A percentile compares a stretch with the other conserved stretches of the same genome.
Evolutionary conservation across 2,113 vertebrate genomes (phyloP).

Genomic region (Cottus gobio): DNA sequence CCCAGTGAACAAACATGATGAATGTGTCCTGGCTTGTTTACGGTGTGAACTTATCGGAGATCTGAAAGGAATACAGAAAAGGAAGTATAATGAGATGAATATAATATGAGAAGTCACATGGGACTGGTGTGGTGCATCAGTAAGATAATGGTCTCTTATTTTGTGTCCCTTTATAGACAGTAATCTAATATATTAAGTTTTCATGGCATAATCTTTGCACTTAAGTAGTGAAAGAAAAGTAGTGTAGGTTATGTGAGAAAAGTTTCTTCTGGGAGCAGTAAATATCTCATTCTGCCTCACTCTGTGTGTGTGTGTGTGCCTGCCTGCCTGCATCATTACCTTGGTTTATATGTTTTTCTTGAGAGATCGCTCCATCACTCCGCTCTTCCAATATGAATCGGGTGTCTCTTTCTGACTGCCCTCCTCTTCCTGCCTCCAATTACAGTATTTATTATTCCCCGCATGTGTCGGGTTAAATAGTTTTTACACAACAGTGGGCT

Average conservation of each 20-base stretch:
- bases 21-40: slow-evolving; percentile 46
- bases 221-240: not conserved
- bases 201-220: not conserved
- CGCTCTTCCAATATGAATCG: slow-evolving; percentile 17
- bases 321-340: not conserved
- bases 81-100: slow-evolving; percentile 6
- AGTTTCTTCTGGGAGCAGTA: not conserved
- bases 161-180: not conserved
- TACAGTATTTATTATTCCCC: slow-evolving; percentile 53
- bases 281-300: not conserved
- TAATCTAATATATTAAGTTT: not conserved
- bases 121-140: not conserved
- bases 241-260: not conserved
- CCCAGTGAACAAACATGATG: slow-evolving; percentile 52
- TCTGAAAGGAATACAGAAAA: slow-evolving; percentile 30
- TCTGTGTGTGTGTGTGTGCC: not conserved
- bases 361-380: slow-evolving; percentile 1
- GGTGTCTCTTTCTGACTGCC: slow-evolving; percentile 5
- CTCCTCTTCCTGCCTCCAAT: slow-evolving; percentile 26
- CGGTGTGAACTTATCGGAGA: slow-evolving; percentile 16
- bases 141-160: not conserved
- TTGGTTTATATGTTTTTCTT: slow-evolving; percentile 4
- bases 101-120: not conserved
- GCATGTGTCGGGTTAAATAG: slow-evolving; percentile 34
- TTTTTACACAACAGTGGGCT: slow-evolving; percentile 43